Conservation (phyloP, 2,797 vertebrate genomes). For the Dipus sagitta region DNA sequence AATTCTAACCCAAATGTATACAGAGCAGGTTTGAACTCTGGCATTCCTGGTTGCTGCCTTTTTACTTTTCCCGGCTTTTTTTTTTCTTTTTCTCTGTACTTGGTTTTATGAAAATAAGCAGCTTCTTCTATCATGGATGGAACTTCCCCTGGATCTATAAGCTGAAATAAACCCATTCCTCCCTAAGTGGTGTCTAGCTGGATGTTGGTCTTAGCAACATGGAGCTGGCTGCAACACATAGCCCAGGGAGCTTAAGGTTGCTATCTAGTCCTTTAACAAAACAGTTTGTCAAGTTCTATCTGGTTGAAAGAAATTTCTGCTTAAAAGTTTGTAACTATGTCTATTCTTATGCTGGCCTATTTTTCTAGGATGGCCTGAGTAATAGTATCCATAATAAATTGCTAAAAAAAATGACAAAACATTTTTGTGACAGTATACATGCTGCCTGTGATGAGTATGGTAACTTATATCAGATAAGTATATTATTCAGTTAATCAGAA, state of each 20-base stretch:
- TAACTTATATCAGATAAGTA: conserved; percentile 20
- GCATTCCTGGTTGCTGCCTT: too few relatives aligned
- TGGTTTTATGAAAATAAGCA: too few relatives aligned
- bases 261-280: background rate
- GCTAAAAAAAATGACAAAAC: background rate
- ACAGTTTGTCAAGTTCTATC: background rate
- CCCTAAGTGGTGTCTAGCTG: too few relatives aligned
- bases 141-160: too few relatives aligned
- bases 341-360: background rate
- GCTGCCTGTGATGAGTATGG: background rate
- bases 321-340: background rate
- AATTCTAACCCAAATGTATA: too few relatives aligned
- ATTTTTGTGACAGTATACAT: background rate
- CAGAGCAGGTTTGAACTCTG: too few relatives aligned
- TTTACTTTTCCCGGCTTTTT: too few relatives aligned
- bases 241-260: background rate
- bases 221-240: too few relatives aligned
- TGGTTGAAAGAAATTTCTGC: background rate
- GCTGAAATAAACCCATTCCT: too few relatives aligned
- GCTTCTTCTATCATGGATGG: too few relatives aligned
- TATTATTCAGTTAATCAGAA: conserved; percentile 26
- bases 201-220: too few relatives aligned
- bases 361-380: background rate
- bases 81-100: too few relatives aligned
- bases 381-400: background rate